phyloP scores from a whole-genome alignment of 2,888 invertebrate species.

The Ferrisia virgata region DNA sequence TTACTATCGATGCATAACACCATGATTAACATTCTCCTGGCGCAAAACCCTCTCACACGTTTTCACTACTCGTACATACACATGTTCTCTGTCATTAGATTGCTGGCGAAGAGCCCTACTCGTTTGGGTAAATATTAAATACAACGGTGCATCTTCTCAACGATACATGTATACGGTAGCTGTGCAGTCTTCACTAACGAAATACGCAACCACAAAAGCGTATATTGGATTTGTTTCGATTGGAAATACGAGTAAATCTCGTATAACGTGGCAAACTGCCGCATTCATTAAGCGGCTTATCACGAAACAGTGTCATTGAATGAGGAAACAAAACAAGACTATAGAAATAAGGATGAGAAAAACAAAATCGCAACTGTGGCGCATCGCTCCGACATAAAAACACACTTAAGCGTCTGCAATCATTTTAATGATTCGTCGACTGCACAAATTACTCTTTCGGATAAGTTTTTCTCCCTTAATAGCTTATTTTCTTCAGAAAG shows the following conservation, averaged over 20 bases:
- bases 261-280: not conserved
- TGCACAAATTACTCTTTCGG: not conserved
- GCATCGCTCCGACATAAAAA: not conserved
- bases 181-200: no score
- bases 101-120: no score
- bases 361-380: not conserved
- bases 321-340: no score
- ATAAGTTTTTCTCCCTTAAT: slow-evolving; percentile 6
- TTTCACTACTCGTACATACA: no score
- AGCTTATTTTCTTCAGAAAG: not conserved
- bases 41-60: no score
- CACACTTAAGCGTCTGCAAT: slow-evolving; percentile 7
- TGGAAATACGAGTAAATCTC: not conserved
- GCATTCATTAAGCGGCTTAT: not conserved
- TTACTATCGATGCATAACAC: no score
- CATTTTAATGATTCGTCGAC: slow-evolving; percentile 19
- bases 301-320: not conserved
- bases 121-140: no score
- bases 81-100: no score
- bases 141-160: no score
- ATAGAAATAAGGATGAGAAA: no score
- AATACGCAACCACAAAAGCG: not conserved
- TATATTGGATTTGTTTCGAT: not conserved
- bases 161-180: no score
- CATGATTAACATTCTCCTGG: no score